Evolutionary conservation across 2,888 invertebrate genomes (phyloP), one percentile per base, ranked within the genome.

Genomic region (Hypselothyrea guttata): DNA sequence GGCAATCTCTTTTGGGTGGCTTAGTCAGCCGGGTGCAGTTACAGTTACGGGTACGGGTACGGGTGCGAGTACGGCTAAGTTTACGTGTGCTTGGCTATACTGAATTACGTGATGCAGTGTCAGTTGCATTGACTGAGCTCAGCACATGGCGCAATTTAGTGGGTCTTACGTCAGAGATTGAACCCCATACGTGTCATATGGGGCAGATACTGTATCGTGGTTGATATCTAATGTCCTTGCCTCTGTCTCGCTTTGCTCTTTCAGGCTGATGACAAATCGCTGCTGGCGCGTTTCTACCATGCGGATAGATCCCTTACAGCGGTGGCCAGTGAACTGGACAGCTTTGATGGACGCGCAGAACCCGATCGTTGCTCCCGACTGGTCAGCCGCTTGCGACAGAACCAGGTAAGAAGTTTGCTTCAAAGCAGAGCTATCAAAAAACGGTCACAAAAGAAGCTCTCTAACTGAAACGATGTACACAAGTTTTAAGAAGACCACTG

Each of bases 271-370:
- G 98, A 98, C 92, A 95, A 94, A 88, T 97, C 97, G 48, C 92
- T 97, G 73, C 92, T 98, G 89, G 98, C 98, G 49, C 96, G 97
- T 91, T 99, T 99, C 91, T 99, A 97, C 92, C 98, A 96, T 91
- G 98, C 99, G 27, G 99, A 99, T 91, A 98, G 98, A 88, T 97
- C 98, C 28, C 92, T 99, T 78, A 98, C 98, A 89, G 93, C 95
- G 84, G 97, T 99, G 61, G 98, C 98, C 42, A 95, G 96, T 69
- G 99, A 99, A 91, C 90, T 99, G 91, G 99, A 99, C 91, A 98
- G 98, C 83, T 99, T 99, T 91, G 99, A 99, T 91, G 99, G 99
- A n/a, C 93, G 98, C 41, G 97, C 98, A 86, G 99, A 99, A 89
- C 99, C 98, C 0, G 98, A 98, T 89, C 91, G 99, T 89, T 99